Evolutionary conservation across 2,797 vertebrate species (phyloP).

Genomic region (Enteromius treurensis): DNA sequence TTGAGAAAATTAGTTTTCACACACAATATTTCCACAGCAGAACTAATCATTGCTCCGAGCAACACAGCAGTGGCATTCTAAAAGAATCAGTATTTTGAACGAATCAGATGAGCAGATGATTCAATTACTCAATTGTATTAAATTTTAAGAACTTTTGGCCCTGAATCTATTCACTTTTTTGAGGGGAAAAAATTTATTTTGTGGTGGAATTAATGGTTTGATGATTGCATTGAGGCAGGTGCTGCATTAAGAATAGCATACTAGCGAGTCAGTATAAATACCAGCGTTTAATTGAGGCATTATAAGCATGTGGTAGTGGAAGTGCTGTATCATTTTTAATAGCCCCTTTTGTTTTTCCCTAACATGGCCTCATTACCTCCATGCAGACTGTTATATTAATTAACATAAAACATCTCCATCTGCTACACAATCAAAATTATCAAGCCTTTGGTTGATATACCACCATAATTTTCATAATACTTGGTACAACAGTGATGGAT

Average conservation of each 20-base stretch:
- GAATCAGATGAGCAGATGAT: not conserved
- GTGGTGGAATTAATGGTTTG: too few relatives aligned
- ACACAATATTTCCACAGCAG: not conserved
- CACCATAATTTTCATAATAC: not conserved
- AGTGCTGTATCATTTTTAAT: not conserved
- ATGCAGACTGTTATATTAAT: not conserved
- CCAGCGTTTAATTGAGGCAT: not conserved
- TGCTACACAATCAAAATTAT: not conserved
- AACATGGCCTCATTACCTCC: not conserved
- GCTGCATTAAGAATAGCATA: too few relatives aligned
- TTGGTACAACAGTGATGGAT: constrained; percentile 8
- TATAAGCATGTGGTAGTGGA: not conserved
- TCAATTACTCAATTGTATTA: not conserved
- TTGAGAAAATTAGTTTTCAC: not conserved
- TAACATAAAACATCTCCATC: not conserved
- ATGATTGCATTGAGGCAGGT: too few relatives aligned
- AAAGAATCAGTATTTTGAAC: not conserved
- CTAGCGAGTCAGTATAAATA: not conserved
- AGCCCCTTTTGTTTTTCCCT: not conserved
- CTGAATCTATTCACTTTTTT: too few relatives aligned
- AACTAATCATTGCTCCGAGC: not conserved
- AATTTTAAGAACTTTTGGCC: not conserved
- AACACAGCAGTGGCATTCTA: not conserved
- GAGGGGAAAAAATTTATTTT: too few relatives aligned
- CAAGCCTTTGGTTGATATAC: not conserved